These are phyloP conservation scores for Galerucella nymphaeae DNA, from an alignment of 2,888 invertebrate species.

Conservation along the genomic window DNA sequence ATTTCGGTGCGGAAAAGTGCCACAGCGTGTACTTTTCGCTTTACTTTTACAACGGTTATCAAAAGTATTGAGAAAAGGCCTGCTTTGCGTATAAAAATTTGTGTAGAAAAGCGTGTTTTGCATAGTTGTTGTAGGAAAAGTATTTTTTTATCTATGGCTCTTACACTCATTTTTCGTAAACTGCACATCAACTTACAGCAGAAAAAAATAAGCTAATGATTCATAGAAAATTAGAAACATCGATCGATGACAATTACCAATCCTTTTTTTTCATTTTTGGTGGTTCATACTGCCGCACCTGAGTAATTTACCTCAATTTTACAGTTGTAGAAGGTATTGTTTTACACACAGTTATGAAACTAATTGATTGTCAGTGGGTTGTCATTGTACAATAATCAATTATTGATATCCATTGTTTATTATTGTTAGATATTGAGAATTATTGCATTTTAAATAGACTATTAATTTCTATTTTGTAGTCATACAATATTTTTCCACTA, in stretches of 20 bases:
- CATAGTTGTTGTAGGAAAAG: too few species aligned
- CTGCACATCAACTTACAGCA: too few species aligned
- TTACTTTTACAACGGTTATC: too few species aligned
- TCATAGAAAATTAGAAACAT: not conserved
- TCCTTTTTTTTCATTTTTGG: not conserved
- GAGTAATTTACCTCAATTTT: not conserved
- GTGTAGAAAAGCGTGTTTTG: too few species aligned
- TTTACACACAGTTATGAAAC: constrained; percentile 9
- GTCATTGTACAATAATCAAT: constrained; percentile 12
- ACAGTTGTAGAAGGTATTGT: constrained; percentile 3
- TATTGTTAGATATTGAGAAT: not conserved
- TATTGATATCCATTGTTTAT: constrained; percentile 18
- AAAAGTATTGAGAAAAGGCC: too few species aligned
- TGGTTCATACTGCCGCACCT: not conserved
- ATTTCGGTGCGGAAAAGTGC: too few species aligned
- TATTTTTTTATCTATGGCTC: too few species aligned
- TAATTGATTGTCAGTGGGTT: constrained; percentile 17
- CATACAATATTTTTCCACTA: not conserved
- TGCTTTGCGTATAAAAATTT: too few species aligned
- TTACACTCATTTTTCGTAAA: not conserved
- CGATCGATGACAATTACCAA: not conserved
- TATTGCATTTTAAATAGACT: not conserved
- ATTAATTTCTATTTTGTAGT: constrained; percentile 4
- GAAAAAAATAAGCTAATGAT: not conserved
- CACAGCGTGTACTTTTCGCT: too few species aligned